These are phyloP conservation scores for Muscicapa striata DNA, from an alignment of 2,797 vertebrate genomes.

Conservation along the genomic window DNA sequence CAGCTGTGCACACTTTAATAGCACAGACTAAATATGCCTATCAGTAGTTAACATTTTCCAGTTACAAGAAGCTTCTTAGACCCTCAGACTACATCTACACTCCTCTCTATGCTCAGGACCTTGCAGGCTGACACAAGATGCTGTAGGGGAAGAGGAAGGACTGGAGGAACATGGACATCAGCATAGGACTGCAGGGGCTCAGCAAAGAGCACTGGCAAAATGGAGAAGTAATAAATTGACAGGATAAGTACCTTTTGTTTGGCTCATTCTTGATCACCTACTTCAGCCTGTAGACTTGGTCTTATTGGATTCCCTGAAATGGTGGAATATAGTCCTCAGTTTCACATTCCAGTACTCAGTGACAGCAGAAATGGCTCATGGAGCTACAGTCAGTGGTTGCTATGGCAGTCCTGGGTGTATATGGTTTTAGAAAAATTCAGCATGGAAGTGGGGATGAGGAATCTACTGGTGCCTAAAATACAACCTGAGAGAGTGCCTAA, in stretches of 20 bases:
- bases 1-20: not conserved
- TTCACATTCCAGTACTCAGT: not conserved
- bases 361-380: accelerated
- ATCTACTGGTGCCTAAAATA: not conserved
- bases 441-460: not conserved
- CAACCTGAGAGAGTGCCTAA: not conserved
- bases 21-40: not conserved
- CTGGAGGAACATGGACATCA: not conserved
- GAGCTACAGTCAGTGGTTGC: not conserved
- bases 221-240: not conserved
- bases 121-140: not conserved
- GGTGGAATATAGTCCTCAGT: not conserved
- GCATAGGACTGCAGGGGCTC: not conserved
- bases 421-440: not conserved
- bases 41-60: not conserved
- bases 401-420: not conserved
- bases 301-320: not conserved
- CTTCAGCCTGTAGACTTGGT: not conserved
- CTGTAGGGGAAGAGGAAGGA: not conserved
- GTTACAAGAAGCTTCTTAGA: not conserved
- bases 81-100: not conserved
- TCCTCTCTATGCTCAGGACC: not conserved
- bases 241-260: not conserved
- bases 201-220: not conserved
- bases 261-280: not conserved